Base-by-base conservation (phyloP, 2,888 invertebrate species). In the Drosophila nr. fundita region DNA sequence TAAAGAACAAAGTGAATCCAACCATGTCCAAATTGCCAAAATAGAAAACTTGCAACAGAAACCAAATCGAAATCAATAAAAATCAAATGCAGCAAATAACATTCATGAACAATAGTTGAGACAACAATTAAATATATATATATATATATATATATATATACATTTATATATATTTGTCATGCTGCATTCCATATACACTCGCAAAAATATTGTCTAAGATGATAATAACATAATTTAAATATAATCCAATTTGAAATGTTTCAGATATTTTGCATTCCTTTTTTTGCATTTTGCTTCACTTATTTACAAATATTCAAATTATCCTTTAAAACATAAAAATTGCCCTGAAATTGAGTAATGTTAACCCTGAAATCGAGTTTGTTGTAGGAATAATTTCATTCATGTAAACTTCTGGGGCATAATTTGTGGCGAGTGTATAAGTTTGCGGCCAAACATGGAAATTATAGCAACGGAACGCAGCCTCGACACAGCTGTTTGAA, bases 401-500 rank as follows among this genome's bases (percentile, higher is more conserved):
- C 29, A 45, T 24, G 13, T 15, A 7, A 45, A 15, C 15, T 45
- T 21, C 2, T 45, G 24, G 8, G 1, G 8, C 24, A 45, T 45
- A 1, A 8, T 29, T 55, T 38, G 7, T n/a, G 24, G 6, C 4
- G 11, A 38, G 38, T 55, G 36, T 61, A 58, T 45, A 42, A 53
- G 32, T 58, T 58, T 32, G 57, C 49, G 58, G 24, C 32, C 38
- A 13, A 59, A 59, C 36, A 54, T 75, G 10, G 50, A 75, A 63
- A 53, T 30, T 54, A 8, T 59, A 30, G 42, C 24, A 49, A 69
- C 48, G 36, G 40, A 50, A 38, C 38, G 50, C 55, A 36, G 38
- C 65, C 57, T 75, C 38, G 76, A 62, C 48, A 4, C 42, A n/a
- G 30, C 21, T n/a, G 7, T 15, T 34, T 15, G 30, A 58, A 76